Percentiles rank a stretch among this genome's conserved stretches.
phyloP scores from a whole-genome alignment of 2,888 invertebrate species.

The Agrenia bidenticulata region DNA sequence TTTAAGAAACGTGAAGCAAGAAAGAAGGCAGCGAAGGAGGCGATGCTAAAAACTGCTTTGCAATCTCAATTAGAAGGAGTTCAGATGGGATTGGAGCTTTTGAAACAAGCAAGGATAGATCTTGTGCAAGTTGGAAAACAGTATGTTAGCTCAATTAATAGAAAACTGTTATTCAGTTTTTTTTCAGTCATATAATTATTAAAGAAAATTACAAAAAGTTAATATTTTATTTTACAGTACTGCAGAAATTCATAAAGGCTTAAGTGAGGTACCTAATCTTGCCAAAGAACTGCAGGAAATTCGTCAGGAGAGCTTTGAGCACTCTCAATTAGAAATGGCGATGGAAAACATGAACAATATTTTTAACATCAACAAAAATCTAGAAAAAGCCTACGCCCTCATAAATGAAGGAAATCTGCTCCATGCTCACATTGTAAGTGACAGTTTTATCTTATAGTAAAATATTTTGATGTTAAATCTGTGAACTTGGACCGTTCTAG shows the following conservation, averaged over 20 bases:
- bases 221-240: conserved; percentile 61
- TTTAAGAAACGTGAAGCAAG: conserved; percentile 72
- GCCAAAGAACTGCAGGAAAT: conserved; percentile 80
- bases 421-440: conserved; percentile 80
- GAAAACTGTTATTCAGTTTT: background rate
- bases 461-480: conserved; percentile 12
- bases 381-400: conserved; percentile 88
- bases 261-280: conserved; percentile 75
- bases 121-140: conserved; percentile 67
- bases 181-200: no score
- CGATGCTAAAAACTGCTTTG: conserved; percentile 95
- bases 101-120: conserved; percentile 81
- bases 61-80: conserved; percentile 98
- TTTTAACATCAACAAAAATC: conserved; percentile 94
- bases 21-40: conserved; percentile 87
- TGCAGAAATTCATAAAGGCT: conserved; percentile 71
- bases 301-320: conserved; percentile 86
- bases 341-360: conserved; percentile 98
- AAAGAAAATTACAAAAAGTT: background rate
- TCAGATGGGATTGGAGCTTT: conserved; percentile 84
- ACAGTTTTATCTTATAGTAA: conserved; percentile 3
- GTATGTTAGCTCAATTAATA: conserved; percentile 60
- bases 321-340: conserved; percentile 96
- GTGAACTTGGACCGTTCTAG: no score
- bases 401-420: conserved; percentile 93